These are phyloP conservation scores for Delphinus delphis DNA, from an alignment of 2,113 vertebrate species.

Conservation along the genomic window DNA sequence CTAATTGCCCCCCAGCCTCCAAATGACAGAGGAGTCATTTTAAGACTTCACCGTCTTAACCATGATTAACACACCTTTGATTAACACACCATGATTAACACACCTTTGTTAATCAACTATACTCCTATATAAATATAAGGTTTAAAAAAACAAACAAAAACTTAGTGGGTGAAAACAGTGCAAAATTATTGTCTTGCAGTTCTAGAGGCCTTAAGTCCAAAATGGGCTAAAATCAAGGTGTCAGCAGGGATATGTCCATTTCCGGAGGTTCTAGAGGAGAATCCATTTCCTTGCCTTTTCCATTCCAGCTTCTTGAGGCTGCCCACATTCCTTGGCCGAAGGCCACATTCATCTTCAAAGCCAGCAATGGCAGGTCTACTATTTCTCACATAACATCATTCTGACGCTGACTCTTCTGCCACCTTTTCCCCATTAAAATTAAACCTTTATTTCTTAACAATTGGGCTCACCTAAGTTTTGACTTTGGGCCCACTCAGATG, in stretches of 20 bases:
- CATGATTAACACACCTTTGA: too few relatives aligned
- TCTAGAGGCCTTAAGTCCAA: background rate
- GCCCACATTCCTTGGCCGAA: background rate
- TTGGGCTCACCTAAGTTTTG: background rate
- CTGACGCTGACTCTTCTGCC: background rate
- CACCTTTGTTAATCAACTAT: too few relatives aligned
- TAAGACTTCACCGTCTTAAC: background rate
- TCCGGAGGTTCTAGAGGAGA: background rate
- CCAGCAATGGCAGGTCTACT: fast-evolving
- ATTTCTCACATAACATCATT: background rate
- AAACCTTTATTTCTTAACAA: background rate
- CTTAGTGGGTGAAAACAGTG: background rate
- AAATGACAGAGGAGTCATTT: background rate
- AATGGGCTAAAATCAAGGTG: background rate
- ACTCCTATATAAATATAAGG: too few relatives aligned
- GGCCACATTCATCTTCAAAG: too few relatives aligned
- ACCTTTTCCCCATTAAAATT: background rate
- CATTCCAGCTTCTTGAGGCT: background rate
- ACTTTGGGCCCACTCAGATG: background rate
- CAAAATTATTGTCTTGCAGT: background rate
- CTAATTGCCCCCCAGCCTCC: background rate
- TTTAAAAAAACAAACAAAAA: too few relatives aligned
- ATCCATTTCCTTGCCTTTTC: background rate
- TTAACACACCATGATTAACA: too few relatives aligned
- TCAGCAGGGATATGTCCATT: background rate